These are phyloP conservation scores for Drosophila villosipedis DNA, from an alignment of 2,888 invertebrate species.

Conservation along the genomic window DNA sequence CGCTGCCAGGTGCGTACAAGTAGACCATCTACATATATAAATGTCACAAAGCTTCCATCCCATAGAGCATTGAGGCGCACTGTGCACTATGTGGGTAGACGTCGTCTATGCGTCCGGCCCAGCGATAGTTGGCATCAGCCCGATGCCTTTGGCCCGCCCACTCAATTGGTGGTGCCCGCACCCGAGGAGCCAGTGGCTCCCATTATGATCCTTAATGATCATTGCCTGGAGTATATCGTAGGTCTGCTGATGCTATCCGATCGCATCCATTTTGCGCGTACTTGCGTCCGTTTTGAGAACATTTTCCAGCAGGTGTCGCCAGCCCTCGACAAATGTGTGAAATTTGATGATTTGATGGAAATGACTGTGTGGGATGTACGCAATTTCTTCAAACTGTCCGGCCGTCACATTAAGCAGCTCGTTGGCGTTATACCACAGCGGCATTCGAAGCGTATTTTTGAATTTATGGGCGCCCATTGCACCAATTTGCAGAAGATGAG, in stretches of 20 bases:
- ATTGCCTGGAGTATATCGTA: conserved; percentile 63
- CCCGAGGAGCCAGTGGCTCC: background rate
- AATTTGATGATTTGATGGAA: conserved; percentile 11
- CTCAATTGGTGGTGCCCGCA: background rate
- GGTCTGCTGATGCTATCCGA: conserved; percentile 40
- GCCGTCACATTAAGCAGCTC: conserved; percentile 24
- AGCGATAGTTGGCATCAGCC: conserved; percentile 70
- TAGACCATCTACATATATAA: background rate
- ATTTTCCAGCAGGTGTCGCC: conserved; percentile 48
- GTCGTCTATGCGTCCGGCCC: conserved; percentile 44
- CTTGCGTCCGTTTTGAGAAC: conserved; percentile 58
- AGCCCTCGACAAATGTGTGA: conserved; percentile 32
- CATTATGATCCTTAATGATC: conserved; percentile 60
- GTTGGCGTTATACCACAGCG: conserved; percentile 32
- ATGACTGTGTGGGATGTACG: conserved; percentile 68
- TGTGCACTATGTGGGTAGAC: conserved; percentile 28
- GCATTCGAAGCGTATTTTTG: conserved; percentile 25
- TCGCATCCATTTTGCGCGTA: conserved; percentile 65
- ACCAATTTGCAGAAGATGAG: conserved; percentile 24
- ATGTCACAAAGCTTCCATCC: background rate
- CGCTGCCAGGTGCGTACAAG: conserved; percentile 51
- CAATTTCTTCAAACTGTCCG: conserved; percentile 62
- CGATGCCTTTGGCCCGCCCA: conserved; percentile 13
- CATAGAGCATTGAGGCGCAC: conserved; percentile 28
- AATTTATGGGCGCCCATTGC: conserved; percentile 37